Base-by-base conservation (phyloP, 2,888 invertebrate genomes). In the Acholoe squamosa region DNA sequence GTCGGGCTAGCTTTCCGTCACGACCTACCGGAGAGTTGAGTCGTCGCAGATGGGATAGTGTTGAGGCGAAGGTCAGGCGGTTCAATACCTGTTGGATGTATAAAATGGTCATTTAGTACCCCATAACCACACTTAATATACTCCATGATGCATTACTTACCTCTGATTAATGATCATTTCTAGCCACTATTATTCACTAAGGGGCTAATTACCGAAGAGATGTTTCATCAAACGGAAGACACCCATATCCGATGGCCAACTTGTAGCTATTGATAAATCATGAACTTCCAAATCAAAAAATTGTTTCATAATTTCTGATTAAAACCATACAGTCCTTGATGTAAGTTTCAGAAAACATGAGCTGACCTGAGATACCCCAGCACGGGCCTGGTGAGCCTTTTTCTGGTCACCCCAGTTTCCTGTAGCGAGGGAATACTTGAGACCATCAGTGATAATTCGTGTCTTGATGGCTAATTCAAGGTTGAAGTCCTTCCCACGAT, bases 381-480 rank as follows among this genome's bases (percentile, higher is more conserved):
- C 99, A 96, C 99, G 97, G 33, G 98, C 99, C 96, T 99, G 99
- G 97, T 99, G 99, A 91, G 99, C 99, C 96, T 99, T 99, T 96
- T 99, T 99, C 96, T 99, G 99, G 96, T 99, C 99, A 86, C 99
- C 99, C 99, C 99, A 99, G 96, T 99, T 99, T 61, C 99, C 99
- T 54, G 99, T 99, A 93, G 99, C 99, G 94, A 99, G 97, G 0
- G 99, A 99, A 95, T 99, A 99, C 93, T 99, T 97, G 90, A 99
- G 96, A 52, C 99, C 99, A 95, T 99, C 99, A 0, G 99, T 99
- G 92, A 99, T 99, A 90, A 99, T 98, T 95, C 99, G 98, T 0
- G 99, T 99, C 96, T 99, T 99, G 90, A 99, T 99, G 33, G 98
- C 98, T 91, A 99, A 96, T 96, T 99, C 99, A 93, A 99, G 96